Conservation (phyloP, 2,797 vertebrate genomes). For the Salarias fasciatus region DNA sequence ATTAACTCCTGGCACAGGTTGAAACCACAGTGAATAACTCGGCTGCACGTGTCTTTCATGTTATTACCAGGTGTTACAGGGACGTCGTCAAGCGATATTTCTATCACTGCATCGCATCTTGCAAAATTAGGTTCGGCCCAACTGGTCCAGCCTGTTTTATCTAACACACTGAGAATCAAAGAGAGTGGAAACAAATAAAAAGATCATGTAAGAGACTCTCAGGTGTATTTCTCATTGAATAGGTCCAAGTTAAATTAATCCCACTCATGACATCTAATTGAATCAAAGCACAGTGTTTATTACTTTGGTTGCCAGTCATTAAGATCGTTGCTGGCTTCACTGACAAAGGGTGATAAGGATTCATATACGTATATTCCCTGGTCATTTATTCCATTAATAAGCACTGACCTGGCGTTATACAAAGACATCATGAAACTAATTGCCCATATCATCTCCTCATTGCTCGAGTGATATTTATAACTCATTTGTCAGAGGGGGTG, state of each 20-base stretch:
- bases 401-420: constrained; percentile 10
- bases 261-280: too few relatives aligned
- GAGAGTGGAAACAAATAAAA: constrained; percentile 3
- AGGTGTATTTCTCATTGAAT: neutral
- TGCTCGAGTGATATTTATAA: constrained; percentile 42
- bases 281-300: too few relatives aligned
- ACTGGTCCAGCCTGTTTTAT: constrained; percentile 66
- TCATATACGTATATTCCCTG: neutral
- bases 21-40: neutral
- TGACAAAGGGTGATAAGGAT: neutral
- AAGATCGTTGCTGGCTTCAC: neutral
- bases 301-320: too few relatives aligned
- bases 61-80: constrained; percentile 79
- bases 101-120: constrained; percentile 58
- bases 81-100: constrained; percentile 71
- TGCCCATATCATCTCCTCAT: constrained; percentile 27
- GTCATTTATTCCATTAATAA: constrained; percentile 25
- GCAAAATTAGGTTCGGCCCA: constrained; percentile 76
- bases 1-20: neutral
- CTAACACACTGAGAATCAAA: constrained; percentile 67
- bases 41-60: neutral
- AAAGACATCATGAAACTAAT: constrained; percentile 47
- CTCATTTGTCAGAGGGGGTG: constrained; percentile 13
- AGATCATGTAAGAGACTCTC: neutral
- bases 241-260: too few relatives aligned